These are phyloP conservation scores for Silvanus unidentatus DNA, from an alignment of 2,888 invertebrate species.

Conservation along the genomic window DNA sequence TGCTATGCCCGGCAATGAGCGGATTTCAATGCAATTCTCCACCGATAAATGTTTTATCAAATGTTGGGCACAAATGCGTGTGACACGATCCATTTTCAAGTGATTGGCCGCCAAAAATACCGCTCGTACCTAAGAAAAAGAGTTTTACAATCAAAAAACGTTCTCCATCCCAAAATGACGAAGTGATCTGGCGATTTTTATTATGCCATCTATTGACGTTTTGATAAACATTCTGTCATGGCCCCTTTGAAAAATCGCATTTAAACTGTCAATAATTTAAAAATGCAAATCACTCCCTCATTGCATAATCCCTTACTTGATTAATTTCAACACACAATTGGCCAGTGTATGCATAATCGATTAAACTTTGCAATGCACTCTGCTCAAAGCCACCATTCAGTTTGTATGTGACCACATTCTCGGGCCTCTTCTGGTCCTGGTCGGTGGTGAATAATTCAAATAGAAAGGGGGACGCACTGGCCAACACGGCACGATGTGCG, in stretches of 20 bases:
- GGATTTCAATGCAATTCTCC: slow-evolving; percentile 54
- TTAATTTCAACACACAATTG: slow-evolving; percentile 51
- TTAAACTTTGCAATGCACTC: slow-evolving; percentile 65
- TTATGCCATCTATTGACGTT: too few species aligned
- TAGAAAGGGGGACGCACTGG: slow-evolving; percentile 70
- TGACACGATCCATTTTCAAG: slow-evolving; percentile 69
- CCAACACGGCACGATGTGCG: slow-evolving; percentile 74
- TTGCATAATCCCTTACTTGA: too few species aligned
- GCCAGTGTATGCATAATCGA: slow-evolving; percentile 80
- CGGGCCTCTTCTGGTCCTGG: slow-evolving; percentile 47
- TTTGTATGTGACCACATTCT: slow-evolving; percentile 54
- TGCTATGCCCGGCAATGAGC: slow-evolving; percentile 58
- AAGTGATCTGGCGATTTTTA: too few species aligned
- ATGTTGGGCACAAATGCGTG: slow-evolving; percentile 64
- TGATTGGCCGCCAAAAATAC: slow-evolving; percentile 76
- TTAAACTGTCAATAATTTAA: slow-evolving; percentile 1
- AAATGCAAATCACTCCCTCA: too few species aligned
- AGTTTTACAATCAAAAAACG: slow-evolving; percentile 5
- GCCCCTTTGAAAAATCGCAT: too few species aligned
- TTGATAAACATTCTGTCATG: too few species aligned
- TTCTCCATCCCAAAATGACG: not conserved
- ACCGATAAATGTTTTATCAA: slow-evolving; percentile 61
- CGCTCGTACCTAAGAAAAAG: slow-evolving; percentile 59
- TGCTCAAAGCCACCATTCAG: slow-evolving; percentile 60
- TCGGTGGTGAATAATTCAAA: slow-evolving; percentile 65